Base-by-base conservation (phyloP, 92 coral and sea anemone species). In the Phenganax marumi region DNA sequence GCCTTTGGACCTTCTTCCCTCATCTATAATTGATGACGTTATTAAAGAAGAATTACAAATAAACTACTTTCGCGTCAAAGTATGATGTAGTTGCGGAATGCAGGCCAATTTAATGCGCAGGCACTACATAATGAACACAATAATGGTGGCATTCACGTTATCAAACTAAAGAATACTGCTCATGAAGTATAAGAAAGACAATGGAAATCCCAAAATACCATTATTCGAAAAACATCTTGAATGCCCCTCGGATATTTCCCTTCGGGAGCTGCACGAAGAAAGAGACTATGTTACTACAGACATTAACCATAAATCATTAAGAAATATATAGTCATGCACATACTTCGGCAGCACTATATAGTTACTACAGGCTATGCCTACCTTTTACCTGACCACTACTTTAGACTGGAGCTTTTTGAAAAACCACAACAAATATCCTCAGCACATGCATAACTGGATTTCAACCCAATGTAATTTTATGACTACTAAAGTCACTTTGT, bases 191-290 rank as follows among this genome's bases (percentile, higher is more conserved):
- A 47, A 14, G 68, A 7, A 49, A 8, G 7, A 33, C 11, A 58
- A 56, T 14, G 12, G 52, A 13, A 18, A 49, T 43, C 18, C 24
- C 16, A 25, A 66, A 92, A 64, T 86, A 96, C 99, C 97, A 91
- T 75, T 19, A 92, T 91, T 82, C 91, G 87, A 65, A 96, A 96
- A 49, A 96, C 99, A 81, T 96, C 99, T 68, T 97, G 60, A 43
- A 96, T 88, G 12, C 99, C 99, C 47, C 87, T 92, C n/a, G 99
- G 99, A 66, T 92, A 96, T 50, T 91, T 89, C 10, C 99, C 99
- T 75, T 96, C 99, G 11, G 99, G 99, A n/a, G 99, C 91, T 88
- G 64, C 13, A 56, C 11, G 50, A 63, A 49, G 75, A 50, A 65
- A 14, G 17, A 75, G 23, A 17, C 61, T 23, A 76, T 13, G n/a